phyloP scores from a whole-genome alignment of 2,113 vertebrate species.

The Abramis brama region DNA sequence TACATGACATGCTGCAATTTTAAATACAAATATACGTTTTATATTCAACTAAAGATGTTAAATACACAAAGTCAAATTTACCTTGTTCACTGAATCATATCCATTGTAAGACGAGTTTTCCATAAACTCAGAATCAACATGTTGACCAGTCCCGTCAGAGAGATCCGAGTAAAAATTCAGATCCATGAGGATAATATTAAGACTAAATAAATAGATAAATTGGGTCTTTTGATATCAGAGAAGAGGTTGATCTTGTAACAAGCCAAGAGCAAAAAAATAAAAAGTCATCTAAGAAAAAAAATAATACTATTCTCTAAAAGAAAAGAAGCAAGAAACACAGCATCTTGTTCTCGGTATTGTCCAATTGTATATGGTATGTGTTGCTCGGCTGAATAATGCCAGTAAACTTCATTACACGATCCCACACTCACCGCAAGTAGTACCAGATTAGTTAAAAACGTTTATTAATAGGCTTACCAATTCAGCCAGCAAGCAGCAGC shows the following conservation, averaged over 20 bases:
- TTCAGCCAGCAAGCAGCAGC: constrained; percentile 14
- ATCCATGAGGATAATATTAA: constrained; percentile 68
- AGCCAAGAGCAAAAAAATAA: background rate
- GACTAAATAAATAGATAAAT: background rate
- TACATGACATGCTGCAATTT: background rate
- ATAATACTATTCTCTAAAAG: background rate
- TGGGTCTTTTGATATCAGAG: background rate
- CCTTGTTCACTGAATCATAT: constrained; percentile 78
- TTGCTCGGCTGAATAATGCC: background rate
- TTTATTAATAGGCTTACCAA: background rate
- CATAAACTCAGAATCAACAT: constrained; percentile 74
- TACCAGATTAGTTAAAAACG: background rate
- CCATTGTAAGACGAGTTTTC: constrained; percentile 78
- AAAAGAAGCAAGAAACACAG: background rate
- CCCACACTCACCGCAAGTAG: background rate
- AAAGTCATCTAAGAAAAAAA: background rate
- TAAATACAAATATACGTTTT: background rate
- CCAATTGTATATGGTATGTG: background rate
- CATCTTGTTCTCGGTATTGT: constrained; percentile 4
- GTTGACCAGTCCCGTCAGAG: constrained; percentile 73
- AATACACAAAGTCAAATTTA: constrained; percentile 55
- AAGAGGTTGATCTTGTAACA: background rate
- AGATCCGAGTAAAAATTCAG: constrained; percentile 82
- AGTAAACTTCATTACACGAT: background rate
- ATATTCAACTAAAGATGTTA: background rate